Evolutionary conservation across 2,113 vertebrate species (phyloP), one percentile per base, ranked within the genome.

Genomic region (Parotia lawesii): DNA sequence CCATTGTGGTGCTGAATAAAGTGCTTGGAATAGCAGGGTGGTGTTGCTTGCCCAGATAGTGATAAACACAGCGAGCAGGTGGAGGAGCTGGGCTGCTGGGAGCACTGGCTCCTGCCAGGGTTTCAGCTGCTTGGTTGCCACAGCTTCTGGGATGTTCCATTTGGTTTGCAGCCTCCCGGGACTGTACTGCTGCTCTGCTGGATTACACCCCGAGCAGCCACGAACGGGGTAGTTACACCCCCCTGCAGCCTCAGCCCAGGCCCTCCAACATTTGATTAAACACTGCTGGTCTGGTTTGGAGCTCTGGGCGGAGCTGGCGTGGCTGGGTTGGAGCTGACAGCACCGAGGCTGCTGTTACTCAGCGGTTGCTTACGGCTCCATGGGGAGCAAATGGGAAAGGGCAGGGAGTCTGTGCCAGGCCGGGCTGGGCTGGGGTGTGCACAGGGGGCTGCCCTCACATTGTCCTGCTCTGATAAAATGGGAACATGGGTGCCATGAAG

Each of bases 41-140:
- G 25, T 72, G 62, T 23, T 54, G 48, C 61, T 53, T 53, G 75
- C 81, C 47, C 82, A 16, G 44, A 8, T 1, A 65, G 82, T 6
- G 42, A 4, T 12, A 33, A 58, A 16, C 35, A 20, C 18, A 33
- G 56, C 3, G 0, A 3, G 5, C 47, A 44, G 71, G 58, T 37
- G 29, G 74, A 58, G 50, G 62, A 75, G 73, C 74, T 47, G 57
- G 54, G 5, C 58, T 42, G 28, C 67, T 13, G 31, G 20, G 42
- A 13, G 22, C 11, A 0, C 44, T 12, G 72, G 5, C 37, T 66
- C 1, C 0, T 47, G 15, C 66, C 10, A 1, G 29, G 29, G 6
- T 23, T 73, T 70, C 40, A 58, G 77, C 74, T 87, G 48, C 62
- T 29, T 5, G 58, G 2, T 42, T 82, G 66, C 44, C 15, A 13